These are phyloP conservation scores for Encarsia formosa DNA, from an alignment of 2,888 invertebrate species.

Conservation along the genomic window DNA sequence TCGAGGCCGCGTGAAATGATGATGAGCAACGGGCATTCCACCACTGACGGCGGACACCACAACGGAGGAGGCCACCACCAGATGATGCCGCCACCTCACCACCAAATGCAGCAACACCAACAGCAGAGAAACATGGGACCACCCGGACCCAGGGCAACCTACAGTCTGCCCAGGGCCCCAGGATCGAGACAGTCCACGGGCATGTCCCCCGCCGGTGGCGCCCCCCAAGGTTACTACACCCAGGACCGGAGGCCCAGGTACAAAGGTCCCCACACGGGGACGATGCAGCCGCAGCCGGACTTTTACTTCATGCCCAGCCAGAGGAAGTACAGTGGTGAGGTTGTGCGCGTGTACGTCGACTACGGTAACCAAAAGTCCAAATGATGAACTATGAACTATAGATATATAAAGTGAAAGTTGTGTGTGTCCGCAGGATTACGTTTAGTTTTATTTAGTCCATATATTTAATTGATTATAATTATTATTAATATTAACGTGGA, in stretches of 20 bases:
- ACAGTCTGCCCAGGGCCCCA: constrained; percentile 71
- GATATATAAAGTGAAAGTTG: too few species aligned
- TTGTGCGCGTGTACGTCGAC: constrained; percentile 78
- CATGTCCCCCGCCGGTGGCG: constrained; percentile 31
- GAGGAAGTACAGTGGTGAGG: constrained; percentile 88
- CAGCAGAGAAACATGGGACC: constrained; percentile 19
- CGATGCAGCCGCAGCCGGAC: constrained; percentile 65
- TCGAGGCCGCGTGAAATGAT: constrained; percentile 39
- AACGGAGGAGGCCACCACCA: constrained; percentile 27
- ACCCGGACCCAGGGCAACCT: constrained; percentile 59
- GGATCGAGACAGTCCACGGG: constrained; percentile 51
- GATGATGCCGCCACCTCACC: constrained; percentile 7
- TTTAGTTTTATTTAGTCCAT: too few species aligned
- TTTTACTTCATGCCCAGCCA: constrained; percentile 96
- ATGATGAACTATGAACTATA: too few species aligned
- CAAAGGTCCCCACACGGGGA: constrained; percentile 27
- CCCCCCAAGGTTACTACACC: constrained; percentile 54
- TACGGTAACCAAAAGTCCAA: constrained; percentile 67
- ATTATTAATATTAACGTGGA: neutral
- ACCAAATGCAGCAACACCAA: constrained; percentile 16
- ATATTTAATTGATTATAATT: neutral
- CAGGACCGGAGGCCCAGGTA: constrained; percentile 53
- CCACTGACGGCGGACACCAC: constrained; percentile 15
- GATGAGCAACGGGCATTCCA: constrained; percentile 30
- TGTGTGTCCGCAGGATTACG: constrained; percentile 1